Evolutionary conservation across 2,888 invertebrate genomes (phyloP), one percentile per base, ranked within the genome.

Genomic region (Elysia crispata): DNA sequence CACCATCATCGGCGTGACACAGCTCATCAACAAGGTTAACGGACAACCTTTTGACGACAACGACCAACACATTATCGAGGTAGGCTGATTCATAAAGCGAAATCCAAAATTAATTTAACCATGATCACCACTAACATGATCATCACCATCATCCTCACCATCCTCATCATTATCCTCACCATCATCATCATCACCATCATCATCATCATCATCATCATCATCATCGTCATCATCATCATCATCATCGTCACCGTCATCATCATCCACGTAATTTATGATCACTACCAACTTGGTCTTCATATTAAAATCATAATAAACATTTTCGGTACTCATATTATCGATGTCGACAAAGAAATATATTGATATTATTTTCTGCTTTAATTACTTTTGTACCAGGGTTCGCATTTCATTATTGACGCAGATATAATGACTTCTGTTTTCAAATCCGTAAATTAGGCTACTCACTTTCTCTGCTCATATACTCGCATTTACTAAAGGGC

Each of bases 1-100:
- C 78, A 95, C 96, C 91, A 97, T 98, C 86, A 97, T 98, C 88
- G 98, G 98, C 79, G 97, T 98, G 77, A 94, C 94, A 60, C 95
- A 96, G 94, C 94, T 98, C 86, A 95, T 98, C 85, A 98, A 98
- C 93, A 98, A 98, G 94, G 96, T 97, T 92, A 96, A 97, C 92
- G 96, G 96, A 87, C 94, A 96, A 86, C 94, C 95, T 41, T 98
- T 98, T 93, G 97, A 97, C 87, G 96, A 97, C 92, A 98, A 97
- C 93, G 98, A 98, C 92, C 97, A 98, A 93, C 97, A 98, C 93
- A 97, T 98, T 90, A 97, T 98, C 83, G 98, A 98, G 93, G 92
- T 92, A 86, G 49, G 20, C 11, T 20, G 41, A 28, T 15, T 28
- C 11, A 64, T 25, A 20, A 18, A 13, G 66, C 23, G 66, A 64